Evolutionary conservation across 2,113 vertebrate genomes (phyloP).

Genomic region (Calonectris borealis): DNA sequence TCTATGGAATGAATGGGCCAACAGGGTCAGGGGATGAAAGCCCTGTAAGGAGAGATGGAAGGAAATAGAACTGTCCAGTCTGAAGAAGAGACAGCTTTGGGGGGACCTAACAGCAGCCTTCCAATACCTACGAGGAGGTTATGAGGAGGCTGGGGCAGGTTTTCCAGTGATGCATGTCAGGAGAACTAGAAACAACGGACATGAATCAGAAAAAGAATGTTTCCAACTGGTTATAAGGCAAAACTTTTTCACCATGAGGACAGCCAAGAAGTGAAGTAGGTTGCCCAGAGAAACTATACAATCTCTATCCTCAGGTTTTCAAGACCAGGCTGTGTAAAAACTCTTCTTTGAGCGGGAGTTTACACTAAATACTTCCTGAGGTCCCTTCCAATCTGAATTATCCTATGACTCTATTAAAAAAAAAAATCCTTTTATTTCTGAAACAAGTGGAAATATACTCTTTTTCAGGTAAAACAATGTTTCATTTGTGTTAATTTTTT

Average conservation of each 20-base stretch:
- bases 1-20: not conserved
- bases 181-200: not conserved
- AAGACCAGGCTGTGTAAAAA: not conserved
- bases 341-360: not conserved
- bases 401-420: not conserved
- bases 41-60: not conserved
- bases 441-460: not conserved
- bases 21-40: not conserved
- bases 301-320: not conserved
- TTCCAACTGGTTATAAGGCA: not conserved
- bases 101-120: not conserved
- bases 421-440: not conserved
- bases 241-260: not conserved
- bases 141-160: not conserved
- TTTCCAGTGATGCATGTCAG: not conserved
- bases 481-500: not conserved
- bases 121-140: not conserved
- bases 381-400: not conserved
- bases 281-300: not conserved
- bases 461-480: not conserved
- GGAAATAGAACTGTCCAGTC: not conserved
- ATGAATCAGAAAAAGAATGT: not conserved
- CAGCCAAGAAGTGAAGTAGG: not conserved
- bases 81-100: not conserved
- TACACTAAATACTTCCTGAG: not conserved